A percentile compares a stretch with the other conserved stretches of the same genome.
Conservation (phyloP, 1,140 invertebrate species). For the Samia ricini region DNA sequence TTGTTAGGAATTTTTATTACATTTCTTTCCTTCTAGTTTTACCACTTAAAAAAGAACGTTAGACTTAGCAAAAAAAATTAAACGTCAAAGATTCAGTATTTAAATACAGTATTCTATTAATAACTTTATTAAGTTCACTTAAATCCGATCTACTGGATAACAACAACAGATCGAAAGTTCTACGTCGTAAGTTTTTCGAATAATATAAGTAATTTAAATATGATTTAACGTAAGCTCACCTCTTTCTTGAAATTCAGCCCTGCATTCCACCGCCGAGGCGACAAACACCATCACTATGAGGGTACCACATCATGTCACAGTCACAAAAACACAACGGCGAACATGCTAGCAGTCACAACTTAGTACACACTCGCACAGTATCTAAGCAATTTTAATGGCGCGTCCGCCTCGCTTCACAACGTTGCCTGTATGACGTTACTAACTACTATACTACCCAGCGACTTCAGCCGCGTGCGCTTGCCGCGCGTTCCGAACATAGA, state of each 20-base stretch:
- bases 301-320: conserved; percentile 50
- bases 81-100: background rate
- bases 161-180: background rate
- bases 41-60: background rate
- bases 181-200: background rate
- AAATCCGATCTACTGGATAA: too few species aligned
- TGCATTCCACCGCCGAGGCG: conserved; percentile 30
- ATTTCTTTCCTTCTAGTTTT: too few species aligned
- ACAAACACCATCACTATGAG: conserved; percentile 30
- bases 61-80: background rate
- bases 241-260: conserved; percentile 58
- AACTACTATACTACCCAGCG: background rate
- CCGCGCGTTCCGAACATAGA: conserved; percentile 5
- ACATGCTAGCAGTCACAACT: conserved; percentile 53
- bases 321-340: conserved; percentile 42
- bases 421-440: conserved; percentile 33
- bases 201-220: background rate
- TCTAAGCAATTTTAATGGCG: conserved; percentile 23
- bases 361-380: conserved; percentile 27
- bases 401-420: conserved; percentile 49
- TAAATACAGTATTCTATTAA: too few species aligned
- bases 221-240: conserved; percentile 30
- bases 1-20: too few species aligned
- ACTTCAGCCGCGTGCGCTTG: conserved; percentile 8
- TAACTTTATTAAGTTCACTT: background rate